Conservation (phyloP, 2,797 vertebrate species). For the Ateles fusciceps region DNA sequence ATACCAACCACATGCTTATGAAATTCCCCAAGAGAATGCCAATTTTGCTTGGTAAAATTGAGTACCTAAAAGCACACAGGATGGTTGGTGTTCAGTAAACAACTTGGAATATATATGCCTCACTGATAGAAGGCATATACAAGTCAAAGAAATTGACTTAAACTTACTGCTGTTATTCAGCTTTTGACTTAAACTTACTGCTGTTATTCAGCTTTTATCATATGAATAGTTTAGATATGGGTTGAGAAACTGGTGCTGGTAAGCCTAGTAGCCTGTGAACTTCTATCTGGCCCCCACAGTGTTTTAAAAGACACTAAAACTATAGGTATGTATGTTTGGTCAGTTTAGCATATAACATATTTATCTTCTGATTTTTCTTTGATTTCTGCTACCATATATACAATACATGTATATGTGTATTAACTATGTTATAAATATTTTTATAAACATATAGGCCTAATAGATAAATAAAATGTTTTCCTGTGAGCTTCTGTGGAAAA, state of each 20-base stretch:
- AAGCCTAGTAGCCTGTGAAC: neutral
- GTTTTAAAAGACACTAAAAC: neutral
- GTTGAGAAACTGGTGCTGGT: neutral
- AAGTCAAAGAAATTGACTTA: neutral
- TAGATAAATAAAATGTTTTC: neutral
- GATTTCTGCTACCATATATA: neutral
- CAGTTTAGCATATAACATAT: neutral
- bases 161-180: neutral
- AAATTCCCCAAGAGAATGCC: neutral
- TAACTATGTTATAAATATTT: constrained; percentile 21
- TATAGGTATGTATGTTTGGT: neutral
- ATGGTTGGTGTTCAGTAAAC: neutral
- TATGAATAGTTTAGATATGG: neutral
- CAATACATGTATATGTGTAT: neutral
- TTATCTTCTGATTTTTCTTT: constrained; percentile 19
- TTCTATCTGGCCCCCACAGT: neutral
- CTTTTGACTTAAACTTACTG: neutral
- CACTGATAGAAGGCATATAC: neutral
- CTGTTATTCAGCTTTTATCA: neutral
- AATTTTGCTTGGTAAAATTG: neutral
- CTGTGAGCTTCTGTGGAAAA: neutral
- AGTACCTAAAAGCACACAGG: neutral
- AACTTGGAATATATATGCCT: neutral
- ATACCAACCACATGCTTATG: neutral
- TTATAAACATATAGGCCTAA: neutral